Base-by-base conservation (phyloP, 2,888 invertebrate genomes). In the Chrysolina oricalcia region DNA sequence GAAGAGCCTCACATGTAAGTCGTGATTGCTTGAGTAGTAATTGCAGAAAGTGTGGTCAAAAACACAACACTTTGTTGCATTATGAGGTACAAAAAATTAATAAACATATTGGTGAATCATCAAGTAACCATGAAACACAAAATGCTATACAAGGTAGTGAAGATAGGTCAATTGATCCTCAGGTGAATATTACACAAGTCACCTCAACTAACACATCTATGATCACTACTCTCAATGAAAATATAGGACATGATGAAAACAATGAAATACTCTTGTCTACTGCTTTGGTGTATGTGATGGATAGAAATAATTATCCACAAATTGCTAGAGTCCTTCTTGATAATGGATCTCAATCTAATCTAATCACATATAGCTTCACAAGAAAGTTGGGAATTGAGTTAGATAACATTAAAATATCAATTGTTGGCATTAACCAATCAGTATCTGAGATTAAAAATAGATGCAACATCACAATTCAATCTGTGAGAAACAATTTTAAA, bases 21-120 rank as follows among this genome's bases (percentile, higher is more conserved):
- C 17, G 41, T 41, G 63, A 63, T 63, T 63, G 41, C 41, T 63
- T 0, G 13, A 63, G 63, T 63, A 19, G 41, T 40, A 63, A 63
- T 15, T 63, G 63, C 17, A 63, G 35, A n/a, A 63, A 63, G 13
- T 63, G 63, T 63, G 40, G 41, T 41, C 63, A 63, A 40, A 63
- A 63, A 40, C 63, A 63, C 40, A 63, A 63, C 41, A 63, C 63
- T 63, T 40, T 41, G 17, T 40, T 63, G 21, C 63, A 63, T 17
- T 63, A 63, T 63, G 63, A 41, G 41, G 63, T 63, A 13, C 41
- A 63, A 63, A 63, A 63, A 19, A 11, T 15, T 6, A 63, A 63
- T 40, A 40, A 15, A 63, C 41, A 5, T 40, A 19, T 63, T 35
- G 35, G 17, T 63, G 63, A 63, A 35, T 17, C 35, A 63, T 15